Percentiles rank a stretch among this genome's conserved stretches.
phyloP scores from a whole-genome alignment of 2,888 invertebrate genomes.

The Pristionchus exspectatus region DNA sequence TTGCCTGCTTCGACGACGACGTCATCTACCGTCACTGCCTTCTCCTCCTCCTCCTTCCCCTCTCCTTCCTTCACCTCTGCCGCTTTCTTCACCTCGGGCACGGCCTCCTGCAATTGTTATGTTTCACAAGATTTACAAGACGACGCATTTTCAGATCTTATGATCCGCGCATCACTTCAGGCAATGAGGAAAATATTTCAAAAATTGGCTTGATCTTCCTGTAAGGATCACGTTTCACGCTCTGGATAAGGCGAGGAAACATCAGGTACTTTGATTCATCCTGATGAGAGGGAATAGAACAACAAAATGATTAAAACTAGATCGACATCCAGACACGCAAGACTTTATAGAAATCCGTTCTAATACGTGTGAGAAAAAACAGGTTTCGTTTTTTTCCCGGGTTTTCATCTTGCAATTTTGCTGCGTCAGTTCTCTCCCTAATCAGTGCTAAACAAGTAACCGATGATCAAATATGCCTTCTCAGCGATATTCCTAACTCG shows the following conservation, averaged over 20 bases:
- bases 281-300: no score
- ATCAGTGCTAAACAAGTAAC: no score
- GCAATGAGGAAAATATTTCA: background rate
- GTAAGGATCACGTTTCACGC: background rate
- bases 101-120: background rate
- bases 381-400: no score
- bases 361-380: no score
- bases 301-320: no score
- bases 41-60: background rate
- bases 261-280: no score
- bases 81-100: background rate
- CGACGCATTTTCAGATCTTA: background rate
- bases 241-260: no score
- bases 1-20: background rate
- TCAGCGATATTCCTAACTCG: background rate
- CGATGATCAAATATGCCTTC: no score
- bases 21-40: background rate
- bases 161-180: background rate
- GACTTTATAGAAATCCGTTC: no score
- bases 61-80: background rate
- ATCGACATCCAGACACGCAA: no score
- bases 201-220: background rate
- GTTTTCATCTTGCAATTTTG: no score
- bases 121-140: background rate
- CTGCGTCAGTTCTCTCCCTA: no score